Percentiles rank a stretch among this genome's conserved stretches.
Evolutionary conservation across 1,140 invertebrate species (phyloP).

Genomic region (Heliothis subflexa): DNA sequence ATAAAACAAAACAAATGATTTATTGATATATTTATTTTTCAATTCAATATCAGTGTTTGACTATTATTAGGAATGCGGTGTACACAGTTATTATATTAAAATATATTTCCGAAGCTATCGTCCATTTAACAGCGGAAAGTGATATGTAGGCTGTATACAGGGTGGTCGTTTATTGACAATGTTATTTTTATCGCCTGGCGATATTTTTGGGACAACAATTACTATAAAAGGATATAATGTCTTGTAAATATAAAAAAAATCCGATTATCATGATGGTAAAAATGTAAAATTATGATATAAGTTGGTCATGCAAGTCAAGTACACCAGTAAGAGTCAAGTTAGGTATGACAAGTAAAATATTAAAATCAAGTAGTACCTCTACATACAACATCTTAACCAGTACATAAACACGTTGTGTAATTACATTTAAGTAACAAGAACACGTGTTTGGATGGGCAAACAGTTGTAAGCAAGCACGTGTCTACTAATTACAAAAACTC

Average conservation of each 20-base stretch:
- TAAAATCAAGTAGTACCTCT: too few species aligned
- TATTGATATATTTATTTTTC: slow-evolving; percentile 44
- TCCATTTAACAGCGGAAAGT: slow-evolving; percentile 43
- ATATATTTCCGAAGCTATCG: slow-evolving; percentile 42
- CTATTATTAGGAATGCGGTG: slow-evolving; percentile 48
- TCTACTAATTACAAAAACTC: slow-evolving; percentile 5
- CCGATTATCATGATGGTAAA: too few species aligned
- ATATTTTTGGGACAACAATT: background rate
- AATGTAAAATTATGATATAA: too few species aligned
- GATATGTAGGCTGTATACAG: slow-evolving; percentile 37
- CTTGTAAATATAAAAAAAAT: too few species aligned
- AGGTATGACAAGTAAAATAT: too few species aligned
- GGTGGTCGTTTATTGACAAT: slow-evolving; percentile 23
- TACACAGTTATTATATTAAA: slow-evolving; percentile 47
- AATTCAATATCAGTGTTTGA: slow-evolving; percentile 48
- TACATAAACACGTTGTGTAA: slow-evolving; percentile 15
- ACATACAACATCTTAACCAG: background rate
- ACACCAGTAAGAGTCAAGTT: too few species aligned
- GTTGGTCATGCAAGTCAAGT: too few species aligned
- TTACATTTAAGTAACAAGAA: slow-evolving; percentile 8
- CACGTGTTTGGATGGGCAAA: slow-evolving; percentile 5
- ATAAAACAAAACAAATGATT: slow-evolving; percentile 28
- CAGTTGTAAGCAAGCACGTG: background rate
- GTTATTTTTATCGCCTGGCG: background rate
- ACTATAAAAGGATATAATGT: background rate